These are phyloP conservation scores for Lanius collurio DNA, from an alignment of 2,113 vertebrate species.

Conservation along the genomic window DNA sequence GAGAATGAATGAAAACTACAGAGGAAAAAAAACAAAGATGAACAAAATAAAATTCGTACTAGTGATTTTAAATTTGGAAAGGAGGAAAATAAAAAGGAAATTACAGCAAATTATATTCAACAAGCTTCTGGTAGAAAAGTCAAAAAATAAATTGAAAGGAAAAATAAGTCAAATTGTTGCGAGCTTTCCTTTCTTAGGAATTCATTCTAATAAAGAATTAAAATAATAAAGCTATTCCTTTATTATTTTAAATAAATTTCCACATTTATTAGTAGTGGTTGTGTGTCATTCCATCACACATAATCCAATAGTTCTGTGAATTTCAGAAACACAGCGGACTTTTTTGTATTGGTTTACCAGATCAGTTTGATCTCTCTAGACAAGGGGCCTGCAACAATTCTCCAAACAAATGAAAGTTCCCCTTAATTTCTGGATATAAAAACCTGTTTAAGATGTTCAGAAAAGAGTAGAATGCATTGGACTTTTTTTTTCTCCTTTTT, in stretches of 20 bases:
- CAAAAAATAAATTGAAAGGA: not conserved
- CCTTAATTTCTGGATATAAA: not conserved
- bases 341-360: not conserved
- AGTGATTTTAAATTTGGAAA: not conserved
- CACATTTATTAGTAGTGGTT: not conserved
- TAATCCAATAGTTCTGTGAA: not conserved
- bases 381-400: not conserved
- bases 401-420: not conserved
- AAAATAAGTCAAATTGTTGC: not conserved
- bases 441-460: not conserved
- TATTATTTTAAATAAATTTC: too few species aligned
- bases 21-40: not conserved
- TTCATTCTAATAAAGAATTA: too few species aligned
- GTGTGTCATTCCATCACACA: not conserved
- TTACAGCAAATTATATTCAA: not conserved
- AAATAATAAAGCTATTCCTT: too few species aligned
- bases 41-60: not conserved
- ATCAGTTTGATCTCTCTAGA: not conserved
- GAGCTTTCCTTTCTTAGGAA: not conserved
- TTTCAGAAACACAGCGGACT: not conserved
- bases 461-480: not conserved
- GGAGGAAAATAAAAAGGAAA: not conserved
- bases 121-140: not conserved
- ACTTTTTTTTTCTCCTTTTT: fast-evolving
- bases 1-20: not conserved